Evolutionary conservation across 2,888 invertebrate species (phyloP).

Genomic region (Drosophila percnosoma): DNA sequence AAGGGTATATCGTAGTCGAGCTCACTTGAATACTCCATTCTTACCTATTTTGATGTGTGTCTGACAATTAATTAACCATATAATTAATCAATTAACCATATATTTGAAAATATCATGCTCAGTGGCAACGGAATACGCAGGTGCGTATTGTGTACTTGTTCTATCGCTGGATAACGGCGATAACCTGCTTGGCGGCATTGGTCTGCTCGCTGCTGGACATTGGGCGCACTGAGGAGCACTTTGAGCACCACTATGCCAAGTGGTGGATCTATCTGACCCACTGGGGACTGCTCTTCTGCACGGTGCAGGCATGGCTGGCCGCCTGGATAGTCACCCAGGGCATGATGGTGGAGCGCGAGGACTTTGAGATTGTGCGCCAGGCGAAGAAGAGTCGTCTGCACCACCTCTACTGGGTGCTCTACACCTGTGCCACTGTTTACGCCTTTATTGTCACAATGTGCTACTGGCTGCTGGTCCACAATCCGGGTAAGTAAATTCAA

Average conservation of each 20-base stretch:
- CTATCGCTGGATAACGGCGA: conserved; percentile 85
- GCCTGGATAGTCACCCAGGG: conserved; percentile 85
- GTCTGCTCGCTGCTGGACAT: conserved; percentile 85
- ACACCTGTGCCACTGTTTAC: conserved; percentile 85
- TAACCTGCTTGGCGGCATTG: conserved; percentile 84
- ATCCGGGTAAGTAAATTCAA: conserved; percentile 86
- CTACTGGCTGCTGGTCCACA: conserved; percentile 87
- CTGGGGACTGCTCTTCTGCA: conserved; percentile 84
- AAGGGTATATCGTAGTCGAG: no score
- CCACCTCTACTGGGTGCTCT: conserved; percentile 84
- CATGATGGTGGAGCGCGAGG: conserved; percentile 85
- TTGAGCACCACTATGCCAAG: conserved; percentile 85
- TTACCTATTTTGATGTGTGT: neutral
- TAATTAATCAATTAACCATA: neutral
- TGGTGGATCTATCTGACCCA: conserved; percentile 85
- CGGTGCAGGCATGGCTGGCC: conserved; percentile 84
- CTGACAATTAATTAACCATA: no score
- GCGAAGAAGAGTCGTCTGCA: conserved; percentile 84
- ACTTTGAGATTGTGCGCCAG: conserved; percentile 84
- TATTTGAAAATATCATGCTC: neutral
- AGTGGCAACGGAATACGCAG: conserved; percentile 85
- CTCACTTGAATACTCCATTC: no score
- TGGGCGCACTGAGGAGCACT: conserved; percentile 84
- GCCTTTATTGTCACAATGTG: conserved; percentile 85
- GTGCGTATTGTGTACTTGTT: conserved; percentile 85